Evolutionary conservation across 1,140 invertebrate species (phyloP).

Genomic region (Halictus rubicundus): DNA sequence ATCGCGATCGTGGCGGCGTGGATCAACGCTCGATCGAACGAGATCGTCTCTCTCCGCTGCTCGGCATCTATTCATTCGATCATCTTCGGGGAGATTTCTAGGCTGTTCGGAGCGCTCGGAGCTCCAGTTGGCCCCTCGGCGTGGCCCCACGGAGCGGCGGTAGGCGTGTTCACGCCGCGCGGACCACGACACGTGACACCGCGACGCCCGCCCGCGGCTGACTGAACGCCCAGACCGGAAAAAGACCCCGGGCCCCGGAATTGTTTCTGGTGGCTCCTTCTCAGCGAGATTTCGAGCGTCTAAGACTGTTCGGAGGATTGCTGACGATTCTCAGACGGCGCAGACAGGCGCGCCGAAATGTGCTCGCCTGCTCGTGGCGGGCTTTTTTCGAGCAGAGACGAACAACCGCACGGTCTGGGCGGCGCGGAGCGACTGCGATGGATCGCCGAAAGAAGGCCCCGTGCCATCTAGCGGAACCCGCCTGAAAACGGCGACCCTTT

Average conservation of each 20-base stretch:
- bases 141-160: slow-evolving; percentile 14
- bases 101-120: no score
- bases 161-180: neutral
- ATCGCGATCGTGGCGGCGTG: no score
- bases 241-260: no score
- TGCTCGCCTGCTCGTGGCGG: slow-evolving; percentile 52
- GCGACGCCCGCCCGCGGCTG: slow-evolving; percentile 67
- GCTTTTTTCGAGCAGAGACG: slow-evolving; percentile 45
- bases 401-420: slow-evolving; percentile 60
- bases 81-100: no score
- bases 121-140: no score
- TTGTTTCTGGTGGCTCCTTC: no score
- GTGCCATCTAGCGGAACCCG: slow-evolving; percentile 66
- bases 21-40: neutral
- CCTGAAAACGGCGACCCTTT: slow-evolving; percentile 30
- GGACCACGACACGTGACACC: slow-evolving; percentile 58
- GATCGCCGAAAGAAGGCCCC: slow-evolving; percentile 53
- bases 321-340: no score
- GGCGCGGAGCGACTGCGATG: slow-evolving; percentile 66
- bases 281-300: neutral
- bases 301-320: neutral
- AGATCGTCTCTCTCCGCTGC: neutral
- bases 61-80: neutral
- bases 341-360: neutral
- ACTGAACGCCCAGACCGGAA: slow-evolving; percentile 50